Evolutionary conservation across 2,888 invertebrate genomes (phyloP).

Genomic region (Lithophane socia): DNA sequence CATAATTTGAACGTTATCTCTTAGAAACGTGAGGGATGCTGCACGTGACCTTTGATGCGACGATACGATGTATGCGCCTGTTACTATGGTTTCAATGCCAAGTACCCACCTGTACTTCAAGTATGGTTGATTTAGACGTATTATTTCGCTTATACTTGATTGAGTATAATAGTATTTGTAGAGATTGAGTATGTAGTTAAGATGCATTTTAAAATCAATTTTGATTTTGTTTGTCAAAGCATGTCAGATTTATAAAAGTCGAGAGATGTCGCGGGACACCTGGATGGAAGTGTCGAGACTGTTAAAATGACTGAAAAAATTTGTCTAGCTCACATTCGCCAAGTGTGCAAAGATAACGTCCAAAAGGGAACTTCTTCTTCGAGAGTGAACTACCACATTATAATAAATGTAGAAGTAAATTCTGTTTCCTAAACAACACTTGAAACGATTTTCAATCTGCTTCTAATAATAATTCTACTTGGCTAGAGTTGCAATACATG

Average conservation of each 20-base stretch:
- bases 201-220: not conserved
- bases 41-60: conserved; percentile 44
- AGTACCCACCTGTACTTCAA: conserved; percentile 21
- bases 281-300: too few species aligned
- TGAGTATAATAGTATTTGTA: too few species aligned
- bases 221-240: not conserved
- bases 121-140: not conserved
- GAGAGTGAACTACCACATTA: too few species aligned
- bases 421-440: not conserved
- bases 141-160: conserved; percentile 6
- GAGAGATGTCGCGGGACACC: too few species aligned
- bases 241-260: not conserved
- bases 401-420: not conserved
- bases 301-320: too few species aligned
- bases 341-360: too few species aligned
- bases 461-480: conserved; percentile 9
- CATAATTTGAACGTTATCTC: conserved; percentile 27
- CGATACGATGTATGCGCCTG: conserved; percentile 21
- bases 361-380: too few species aligned
- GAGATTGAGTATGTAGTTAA: too few species aligned
- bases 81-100: conserved; percentile 44
- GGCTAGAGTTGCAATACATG: conserved; percentile 16
- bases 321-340: too few species aligned
- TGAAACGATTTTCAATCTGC: not conserved
- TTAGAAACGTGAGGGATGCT: conserved; percentile 47